Evolutionary conservation across 2,888 invertebrate species (phyloP), one percentile per base, ranked within the genome.

Genomic region (Ferrisia virgata): DNA sequence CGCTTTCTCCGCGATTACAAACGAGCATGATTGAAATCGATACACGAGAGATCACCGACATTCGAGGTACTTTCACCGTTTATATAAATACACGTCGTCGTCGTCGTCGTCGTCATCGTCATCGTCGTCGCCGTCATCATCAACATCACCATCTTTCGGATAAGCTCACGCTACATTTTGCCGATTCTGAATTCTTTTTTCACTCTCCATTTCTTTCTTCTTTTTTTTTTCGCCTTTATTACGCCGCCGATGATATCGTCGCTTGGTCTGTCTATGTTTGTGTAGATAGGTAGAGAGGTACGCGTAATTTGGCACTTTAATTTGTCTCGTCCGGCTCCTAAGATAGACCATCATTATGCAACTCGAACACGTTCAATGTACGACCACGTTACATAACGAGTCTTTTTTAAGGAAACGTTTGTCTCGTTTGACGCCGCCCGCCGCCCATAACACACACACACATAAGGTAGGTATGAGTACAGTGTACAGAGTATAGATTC

Each of bases 21-120:
- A 6, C 72, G 36, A 36, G 36, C 72, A 76, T n/a, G n/a, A n/a
- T 76, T 76, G 72, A 76, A 76, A 76, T 76, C 72, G 72, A 76
- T 36, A 36, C 72, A 28, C 36, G 72, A 76, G 72, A 76, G 72
- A 76, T 76, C 72, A 36, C 18, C 72, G 72, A 76, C 72, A 76
- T 76, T 76, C 72, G 33, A 76, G 13, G 40, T 40, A 76, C 72
- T 76, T 76, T 76, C 72, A 76, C 72, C 72, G 72, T 76, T 76
- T 76, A 76, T 76, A 76, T 76, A 76, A 76, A 76, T 76, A 76
- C 72, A 28, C 64, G 28, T 64, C 64, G 64, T 53, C 53, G 53
- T 1, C 58, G 3, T 43, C 43, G 43, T n/a, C n/a, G n/a, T n/a
- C n/a, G n/a, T n/a, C n/a, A n/a, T n/a, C 58, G 28, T 13, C 28